A percentile compares a stretch with the other conserved stretches of the same genome.
These are phyloP conservation scores for Bombus affinis DNA, from an alignment of 1,140 invertebrate genomes.

Conservation along the genomic window DNA sequence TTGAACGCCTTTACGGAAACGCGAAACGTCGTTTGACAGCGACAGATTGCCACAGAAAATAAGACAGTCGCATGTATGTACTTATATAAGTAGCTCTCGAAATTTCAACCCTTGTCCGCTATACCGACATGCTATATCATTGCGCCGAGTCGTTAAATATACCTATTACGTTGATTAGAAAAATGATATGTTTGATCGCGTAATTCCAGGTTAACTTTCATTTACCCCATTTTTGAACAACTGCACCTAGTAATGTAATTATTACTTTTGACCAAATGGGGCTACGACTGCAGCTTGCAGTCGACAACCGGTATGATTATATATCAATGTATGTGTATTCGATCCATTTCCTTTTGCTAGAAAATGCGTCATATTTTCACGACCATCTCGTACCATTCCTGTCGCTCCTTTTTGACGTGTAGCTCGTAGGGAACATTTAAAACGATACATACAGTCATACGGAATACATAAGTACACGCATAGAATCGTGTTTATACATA, in stretches of 20 bases:
- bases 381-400: background rate
- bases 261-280: background rate
- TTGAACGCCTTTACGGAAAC: background rate
- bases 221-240: constrained; percentile 47
- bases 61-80: background rate
- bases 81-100: background rate
- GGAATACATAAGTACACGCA: too few relatives aligned
- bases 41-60: background rate
- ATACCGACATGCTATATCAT: background rate
- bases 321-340: background rate
- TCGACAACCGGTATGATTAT: constrained; percentile 3
- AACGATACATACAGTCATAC: too few relatives aligned
- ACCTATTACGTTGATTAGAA: constrained; percentile 63
- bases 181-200: constrained; percentile 35
- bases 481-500: too few relatives aligned
- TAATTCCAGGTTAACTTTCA: constrained; percentile 51
- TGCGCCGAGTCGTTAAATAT: constrained; percentile 32
- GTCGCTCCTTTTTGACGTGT: background rate
- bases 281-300: background rate
- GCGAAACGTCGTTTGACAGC: background rate
- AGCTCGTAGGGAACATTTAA: background rate
- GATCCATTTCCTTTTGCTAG: background rate
- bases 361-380: background rate
- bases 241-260: constrained; percentile 29
- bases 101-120: constrained; percentile 17